Percentiles rank a stretch among this genome's conserved stretches.
Conservation (phyloP, 1,140 invertebrate genomes). For the Luehdorfia chinensis region DNA sequence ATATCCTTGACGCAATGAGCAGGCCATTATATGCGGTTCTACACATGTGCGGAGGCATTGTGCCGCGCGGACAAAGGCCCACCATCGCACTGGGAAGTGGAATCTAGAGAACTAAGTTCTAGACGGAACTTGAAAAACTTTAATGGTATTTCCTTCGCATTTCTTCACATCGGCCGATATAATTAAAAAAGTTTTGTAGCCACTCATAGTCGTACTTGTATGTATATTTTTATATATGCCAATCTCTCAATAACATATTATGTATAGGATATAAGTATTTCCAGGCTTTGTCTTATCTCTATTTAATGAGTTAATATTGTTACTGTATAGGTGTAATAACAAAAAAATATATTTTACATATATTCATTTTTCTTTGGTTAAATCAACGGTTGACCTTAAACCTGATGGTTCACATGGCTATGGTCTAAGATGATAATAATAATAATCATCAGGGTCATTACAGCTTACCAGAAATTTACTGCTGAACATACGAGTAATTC, state of each 20-base stretch:
- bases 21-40: conserved; percentile 40
- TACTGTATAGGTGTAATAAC: too few species aligned
- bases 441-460: too few species aligned
- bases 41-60: conserved; percentile 32
- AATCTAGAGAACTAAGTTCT: conserved; percentile 42
- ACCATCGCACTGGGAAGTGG: conserved; percentile 45
- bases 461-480: too few species aligned
- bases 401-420: too few species aligned
- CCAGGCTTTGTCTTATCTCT: too few species aligned
- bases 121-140: conserved; percentile 42
- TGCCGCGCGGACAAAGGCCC: conserved; percentile 47
- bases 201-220: conserved; percentile 4
- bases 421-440: too few species aligned
- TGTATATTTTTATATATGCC: conserved; percentile 2
- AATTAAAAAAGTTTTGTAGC: conserved; percentile 16
- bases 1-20: conserved; percentile 48
- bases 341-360: too few species aligned
- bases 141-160: conserved; percentile 35
- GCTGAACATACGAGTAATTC: too few species aligned
- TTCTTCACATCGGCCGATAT: conserved; percentile 16
- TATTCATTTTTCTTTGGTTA: too few species aligned
- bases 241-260: not conserved
- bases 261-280: not conserved
- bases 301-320: too few species aligned
- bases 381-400: too few species aligned